phyloP scores from a whole-genome alignment of 2,797 vertebrate species.

The Pachyuromys duprasi region DNA sequence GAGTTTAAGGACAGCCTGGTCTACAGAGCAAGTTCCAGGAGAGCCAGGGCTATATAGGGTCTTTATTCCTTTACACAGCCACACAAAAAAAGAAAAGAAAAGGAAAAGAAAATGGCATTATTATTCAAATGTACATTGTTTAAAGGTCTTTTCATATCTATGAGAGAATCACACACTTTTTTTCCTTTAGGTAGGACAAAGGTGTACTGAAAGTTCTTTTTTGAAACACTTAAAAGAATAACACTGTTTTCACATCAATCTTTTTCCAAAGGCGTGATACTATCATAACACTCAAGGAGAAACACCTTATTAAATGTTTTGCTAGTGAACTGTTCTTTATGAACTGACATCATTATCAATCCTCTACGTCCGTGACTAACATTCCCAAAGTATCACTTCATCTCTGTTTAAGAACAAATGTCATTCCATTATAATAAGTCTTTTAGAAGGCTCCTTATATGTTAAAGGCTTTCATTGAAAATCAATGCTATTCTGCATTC shows the following conservation, averaged over 20 bases:
- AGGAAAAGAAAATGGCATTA: not conserved
- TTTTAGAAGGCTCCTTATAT: not conserved
- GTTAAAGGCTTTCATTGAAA: not conserved
- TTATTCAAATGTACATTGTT: not conserved
- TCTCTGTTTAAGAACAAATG: conserved; percentile 53
- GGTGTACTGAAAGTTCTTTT: conserved; percentile 2
- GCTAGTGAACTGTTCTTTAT: conserved; percentile 45
- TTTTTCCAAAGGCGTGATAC: conserved; percentile 66
- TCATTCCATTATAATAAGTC: not conserved
- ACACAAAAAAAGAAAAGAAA: not conserved
- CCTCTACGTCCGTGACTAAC: conserved; percentile 37
- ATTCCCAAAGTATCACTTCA: not conserved
- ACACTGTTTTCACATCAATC: conserved; percentile 70
- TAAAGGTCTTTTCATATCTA: not conserved
- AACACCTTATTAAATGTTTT: conserved; percentile 74
- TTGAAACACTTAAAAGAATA: conserved; percentile 59
- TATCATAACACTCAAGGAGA: conserved; percentile 70
- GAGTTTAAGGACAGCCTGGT: too few species aligned
- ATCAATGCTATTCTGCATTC: not conserved
- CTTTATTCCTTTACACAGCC: not conserved
- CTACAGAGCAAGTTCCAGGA: not conserved
- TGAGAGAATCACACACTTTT: not conserved
- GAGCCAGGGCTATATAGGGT: not conserved
- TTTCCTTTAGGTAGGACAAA: not conserved
- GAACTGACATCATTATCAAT: conserved; percentile 59